Evolutionary conservation across 1,140 invertebrate species (phyloP).

Genomic region (Druon quercuslanigerum): DNA sequence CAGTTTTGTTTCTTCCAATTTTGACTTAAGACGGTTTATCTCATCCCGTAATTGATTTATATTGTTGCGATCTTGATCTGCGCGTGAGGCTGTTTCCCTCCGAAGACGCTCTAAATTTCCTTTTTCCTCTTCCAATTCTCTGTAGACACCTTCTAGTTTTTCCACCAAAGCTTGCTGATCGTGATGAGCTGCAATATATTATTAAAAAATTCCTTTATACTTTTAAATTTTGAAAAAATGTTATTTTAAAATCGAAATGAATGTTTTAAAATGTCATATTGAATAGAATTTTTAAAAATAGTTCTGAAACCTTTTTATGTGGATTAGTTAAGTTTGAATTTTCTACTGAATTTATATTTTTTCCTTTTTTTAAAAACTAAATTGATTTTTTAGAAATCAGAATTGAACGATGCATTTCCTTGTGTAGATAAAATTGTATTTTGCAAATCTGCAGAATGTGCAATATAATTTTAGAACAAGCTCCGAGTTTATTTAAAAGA

Average conservation of each 20-base stretch:
- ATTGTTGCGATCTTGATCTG: conserved; percentile 83
- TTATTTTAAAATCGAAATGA: conserved; percentile 28
- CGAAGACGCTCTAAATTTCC: conserved; percentile 81
- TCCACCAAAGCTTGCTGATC: conserved; percentile 89
- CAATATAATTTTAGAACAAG: too few relatives aligned
- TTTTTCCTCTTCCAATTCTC: conserved; percentile 84
- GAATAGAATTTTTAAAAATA: too few relatives aligned
- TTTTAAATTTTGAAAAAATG: neutral
- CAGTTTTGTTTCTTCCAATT: conserved; percentile 82
- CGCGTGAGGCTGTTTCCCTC: conserved; percentile 80
- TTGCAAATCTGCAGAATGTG: too few relatives aligned
- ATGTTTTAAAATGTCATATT: neutral
- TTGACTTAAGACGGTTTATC: conserved; percentile 80
- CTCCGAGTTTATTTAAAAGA: conserved; percentile 34
- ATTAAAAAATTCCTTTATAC: too few relatives aligned
- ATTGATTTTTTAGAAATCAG: too few relatives aligned
- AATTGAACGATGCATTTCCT: too few relatives aligned
- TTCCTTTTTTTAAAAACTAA: too few relatives aligned
- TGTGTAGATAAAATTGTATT: too few relatives aligned
- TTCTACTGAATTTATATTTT: too few relatives aligned
- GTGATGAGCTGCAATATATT: conserved; percentile 81
- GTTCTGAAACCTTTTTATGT: too few relatives aligned
- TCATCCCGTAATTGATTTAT: conserved; percentile 86
- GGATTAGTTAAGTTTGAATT: too few relatives aligned
- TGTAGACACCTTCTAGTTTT: conserved; percentile 81